Conservation (phyloP, 2,888 invertebrate genomes). For the Eupeodes latifasciatus region DNA sequence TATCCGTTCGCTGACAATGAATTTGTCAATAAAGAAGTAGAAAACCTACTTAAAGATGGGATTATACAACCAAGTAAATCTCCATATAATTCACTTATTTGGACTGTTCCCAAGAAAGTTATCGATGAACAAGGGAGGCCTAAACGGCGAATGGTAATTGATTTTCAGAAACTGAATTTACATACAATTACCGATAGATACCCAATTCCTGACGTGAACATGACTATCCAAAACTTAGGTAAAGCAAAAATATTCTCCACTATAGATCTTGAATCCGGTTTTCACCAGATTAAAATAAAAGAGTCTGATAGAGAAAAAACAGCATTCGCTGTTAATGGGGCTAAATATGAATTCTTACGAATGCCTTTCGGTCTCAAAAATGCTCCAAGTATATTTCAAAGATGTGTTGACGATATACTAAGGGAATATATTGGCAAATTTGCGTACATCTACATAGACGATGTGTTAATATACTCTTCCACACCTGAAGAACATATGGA, state of each 20-base stretch:
- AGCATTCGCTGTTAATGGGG: slow-evolving; percentile 59
- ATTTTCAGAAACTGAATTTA: slow-evolving; percentile 11
- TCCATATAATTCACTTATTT: slow-evolving; percentile 52
- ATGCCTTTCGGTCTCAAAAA: not conserved
- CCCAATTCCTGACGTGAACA: not conserved
- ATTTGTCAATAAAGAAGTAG: slow-evolving; percentile 6
- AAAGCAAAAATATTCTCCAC: not conserved
- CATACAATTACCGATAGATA: not conserved
- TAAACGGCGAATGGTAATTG: slow-evolving; percentile 22
- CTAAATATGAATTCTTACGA: slow-evolving; percentile 57
- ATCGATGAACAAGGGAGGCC: slow-evolving; percentile 37
- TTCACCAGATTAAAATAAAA: not conserved
- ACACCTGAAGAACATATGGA: too few relatives aligned
- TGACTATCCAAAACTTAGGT: not conserved
- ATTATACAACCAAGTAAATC: slow-evolving; percentile 25
- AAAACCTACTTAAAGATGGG: slow-evolving; percentile 5
- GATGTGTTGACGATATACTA: slow-evolving; percentile 38
- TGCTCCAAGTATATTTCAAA: slow-evolving; percentile 32
- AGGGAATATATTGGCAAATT: slow-evolving; percentile 12
- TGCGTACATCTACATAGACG: not conserved
- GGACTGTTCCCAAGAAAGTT: slow-evolving; percentile 24
- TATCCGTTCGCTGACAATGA: not conserved
- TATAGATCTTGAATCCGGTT: not conserved
- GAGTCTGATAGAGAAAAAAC: slow-evolving; percentile 52
- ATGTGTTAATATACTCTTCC: too few relatives aligned